These are phyloP conservation scores for Meles meles DNA, from an alignment of 2,113 vertebrate genomes.

Conservation along the genomic window DNA sequence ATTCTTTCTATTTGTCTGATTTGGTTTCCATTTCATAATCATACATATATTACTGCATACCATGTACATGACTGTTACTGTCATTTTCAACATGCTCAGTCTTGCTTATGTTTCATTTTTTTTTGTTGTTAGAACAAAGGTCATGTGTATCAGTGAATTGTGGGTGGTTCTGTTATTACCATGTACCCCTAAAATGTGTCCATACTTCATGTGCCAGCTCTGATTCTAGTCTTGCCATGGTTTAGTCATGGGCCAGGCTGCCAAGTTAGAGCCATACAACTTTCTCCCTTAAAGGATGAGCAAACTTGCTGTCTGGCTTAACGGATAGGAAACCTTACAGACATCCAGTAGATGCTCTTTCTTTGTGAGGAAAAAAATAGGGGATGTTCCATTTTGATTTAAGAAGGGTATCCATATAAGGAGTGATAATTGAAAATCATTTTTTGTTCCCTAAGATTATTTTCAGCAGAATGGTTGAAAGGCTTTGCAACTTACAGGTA, in stretches of 20 bases:
- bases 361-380: background rate
- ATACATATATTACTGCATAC: background rate
- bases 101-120: constrained; percentile 43
- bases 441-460: constrained; percentile 49
- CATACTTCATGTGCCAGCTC: background rate
- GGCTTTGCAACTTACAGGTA: background rate
- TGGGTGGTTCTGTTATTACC: background rate
- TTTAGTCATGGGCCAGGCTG: background rate
- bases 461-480: constrained; percentile 29
- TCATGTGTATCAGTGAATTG: background rate
- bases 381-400: constrained; percentile 20
- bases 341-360: background rate
- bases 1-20: constrained; percentile 20
- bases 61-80: background rate
- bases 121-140: constrained; percentile 25
- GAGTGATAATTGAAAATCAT: background rate
- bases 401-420: background rate
- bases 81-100: constrained; percentile 24
- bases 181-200: background rate
- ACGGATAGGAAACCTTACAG: background rate
- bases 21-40: constrained; percentile 57
- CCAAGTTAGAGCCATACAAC: background rate
- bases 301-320: background rate
- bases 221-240: background rate
- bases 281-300: background rate